These are phyloP conservation scores for Benthosema pterotum DNA, from an alignment of 2,797 vertebrate species.

Conservation along the genomic window DNA sequence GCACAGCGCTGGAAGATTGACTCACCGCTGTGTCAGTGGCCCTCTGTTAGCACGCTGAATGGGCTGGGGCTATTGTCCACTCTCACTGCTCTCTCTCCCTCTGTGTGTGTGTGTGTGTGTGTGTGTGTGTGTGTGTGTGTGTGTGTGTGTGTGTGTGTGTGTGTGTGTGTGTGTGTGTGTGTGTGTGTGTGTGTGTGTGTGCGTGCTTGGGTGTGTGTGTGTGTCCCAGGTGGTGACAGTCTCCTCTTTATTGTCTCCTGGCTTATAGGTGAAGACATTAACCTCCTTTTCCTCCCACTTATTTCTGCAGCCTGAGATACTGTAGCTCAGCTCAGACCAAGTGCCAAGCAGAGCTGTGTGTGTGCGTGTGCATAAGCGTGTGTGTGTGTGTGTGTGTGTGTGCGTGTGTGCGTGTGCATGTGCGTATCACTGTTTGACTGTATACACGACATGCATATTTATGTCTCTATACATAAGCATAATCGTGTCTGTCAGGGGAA, in stretches of 20 bases:
- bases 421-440: too few species aligned
- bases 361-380: constrained; percentile 1
- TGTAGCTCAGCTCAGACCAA: too few species aligned
- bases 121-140: constrained; percentile 15
- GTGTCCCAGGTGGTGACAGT: neutral
- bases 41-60: too few species aligned
- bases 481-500: too few species aligned
- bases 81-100: too few species aligned
- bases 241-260: constrained; percentile 22
- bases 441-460: too few species aligned
- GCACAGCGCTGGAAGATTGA: too few species aligned
- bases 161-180: neutral
- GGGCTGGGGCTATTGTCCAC: too few species aligned
- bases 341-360: too few species aligned
- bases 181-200: neutral
- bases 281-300: neutral
- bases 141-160: constrained; percentile 15
- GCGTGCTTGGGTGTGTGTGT: constrained; percentile 1
- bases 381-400: neutral
- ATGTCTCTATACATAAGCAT: too few species aligned
- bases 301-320: too few species aligned
- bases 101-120: neutral
- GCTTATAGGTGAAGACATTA: constrained; percentile 10
- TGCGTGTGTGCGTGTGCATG: neutral
- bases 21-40: too few species aligned